A percentile compares a stretch with the other conserved stretches of the same genome.
These are phyloP conservation scores for Nothoprocta perdicaria DNA, from an alignment of 2,113 vertebrate species.

Conservation along the genomic window DNA sequence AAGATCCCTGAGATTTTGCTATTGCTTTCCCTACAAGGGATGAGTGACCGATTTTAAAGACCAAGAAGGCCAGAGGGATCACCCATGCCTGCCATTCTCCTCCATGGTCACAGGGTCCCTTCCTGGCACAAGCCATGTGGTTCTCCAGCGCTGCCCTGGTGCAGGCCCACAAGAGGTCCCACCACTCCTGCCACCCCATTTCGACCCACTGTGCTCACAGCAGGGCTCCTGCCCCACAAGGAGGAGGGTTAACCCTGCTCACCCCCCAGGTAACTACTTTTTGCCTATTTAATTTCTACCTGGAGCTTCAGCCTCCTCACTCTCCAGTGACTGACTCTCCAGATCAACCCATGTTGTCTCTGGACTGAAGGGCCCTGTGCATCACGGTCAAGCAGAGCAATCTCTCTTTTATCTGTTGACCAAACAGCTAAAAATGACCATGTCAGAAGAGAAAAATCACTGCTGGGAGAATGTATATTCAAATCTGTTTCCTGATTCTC, in stretches of 20 bases:
- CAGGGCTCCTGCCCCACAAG: neutral
- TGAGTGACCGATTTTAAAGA: slow-evolving; percentile 30
- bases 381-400: neutral
- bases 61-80: slow-evolving; percentile 11
- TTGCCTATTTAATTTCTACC: slow-evolving; percentile 55
- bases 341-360: neutral
- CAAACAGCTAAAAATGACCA: neutral
- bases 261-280: slow-evolving; percentile 56
- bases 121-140: no score
- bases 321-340: neutral
- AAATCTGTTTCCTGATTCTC: neutral
- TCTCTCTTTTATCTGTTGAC: neutral
- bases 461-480: neutral
- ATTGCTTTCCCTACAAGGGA: slow-evolving; percentile 8
- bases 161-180: slow-evolving; percentile 42
- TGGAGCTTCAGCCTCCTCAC: slow-evolving; percentile 39
- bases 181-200: neutral
- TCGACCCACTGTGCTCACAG: no score
- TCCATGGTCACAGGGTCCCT: neutral
- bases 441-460: neutral
- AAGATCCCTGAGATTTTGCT: slow-evolving; percentile 13
- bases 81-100: neutral
- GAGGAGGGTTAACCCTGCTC: slow-evolving; percentile 38
- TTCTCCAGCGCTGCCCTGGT: neutral
- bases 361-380: fast-evolving